Base-by-base conservation (phyloP, 2,888 invertebrate genomes). In the Machimus atricapillus region DNA sequence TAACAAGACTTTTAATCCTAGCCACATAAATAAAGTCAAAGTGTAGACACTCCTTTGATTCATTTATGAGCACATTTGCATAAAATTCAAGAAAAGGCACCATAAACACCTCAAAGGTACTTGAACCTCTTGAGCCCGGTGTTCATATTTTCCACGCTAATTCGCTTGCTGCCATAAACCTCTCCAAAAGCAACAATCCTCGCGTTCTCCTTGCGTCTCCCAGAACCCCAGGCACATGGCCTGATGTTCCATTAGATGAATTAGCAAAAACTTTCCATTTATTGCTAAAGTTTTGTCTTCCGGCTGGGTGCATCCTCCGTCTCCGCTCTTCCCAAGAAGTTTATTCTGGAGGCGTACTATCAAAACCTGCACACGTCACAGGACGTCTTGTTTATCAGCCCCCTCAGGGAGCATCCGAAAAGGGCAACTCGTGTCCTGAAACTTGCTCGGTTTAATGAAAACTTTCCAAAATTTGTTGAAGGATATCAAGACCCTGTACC, bases 301-400 rank as follows among this genome's bases (percentile, higher is more conserved):
- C 27, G 66, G 1, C 66, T 23, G 66, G 27, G 66, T 23, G 19
- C 4, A 66, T 8, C n/a, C 27, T 27, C 27, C 23, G 12, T 12
- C 40, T 40, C 40, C 9, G 40, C 12, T 19, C 12, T 19, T n/a
- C 66, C 9, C 27, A 23, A 19, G 27, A 78, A 78, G 43, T 78
- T 78, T 78, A 76, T 76, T 40, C 46, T 43, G 37, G 37, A n/a
- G 43, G 40, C 12, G 43, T 78, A 43, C 43, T 78, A 78, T 78
- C 78, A 78, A 78, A 78, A 78, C 78, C 2, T 23, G 43, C 14
- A 78, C 78, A 37, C 78, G n/a, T 78, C 40, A 78, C 37, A 78
- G 23, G 23, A 23, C 43, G 46, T 78, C 12, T 78, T 43, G 9
- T 23, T 78, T 78, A 78, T 78, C 78, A 78, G 19, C 23, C 23